These are phyloP conservation scores for Oxyruncus cristatus DNA, from an alignment of 2,113 vertebrate genomes.

Conservation along the genomic window DNA sequence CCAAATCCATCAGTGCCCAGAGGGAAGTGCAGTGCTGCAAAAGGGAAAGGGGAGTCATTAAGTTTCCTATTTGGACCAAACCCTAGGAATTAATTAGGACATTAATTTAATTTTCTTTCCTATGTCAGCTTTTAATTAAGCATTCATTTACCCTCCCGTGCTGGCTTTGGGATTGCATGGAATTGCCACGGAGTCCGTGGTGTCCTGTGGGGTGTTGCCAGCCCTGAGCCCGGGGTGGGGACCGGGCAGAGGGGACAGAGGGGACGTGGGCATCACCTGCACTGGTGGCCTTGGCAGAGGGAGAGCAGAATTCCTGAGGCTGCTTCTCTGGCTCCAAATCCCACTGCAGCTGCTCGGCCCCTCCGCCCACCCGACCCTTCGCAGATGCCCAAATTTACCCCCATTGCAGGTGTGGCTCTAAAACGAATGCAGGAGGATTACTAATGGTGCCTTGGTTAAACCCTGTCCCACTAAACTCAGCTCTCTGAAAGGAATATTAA, in stretches of 20 bases:
- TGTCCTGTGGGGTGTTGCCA: fast-evolving
- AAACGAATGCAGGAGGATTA: not conserved
- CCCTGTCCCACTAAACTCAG: not conserved
- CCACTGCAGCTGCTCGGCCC: not conserved
- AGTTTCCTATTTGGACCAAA: not conserved
- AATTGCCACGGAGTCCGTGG: not conserved
- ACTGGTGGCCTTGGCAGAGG: not conserved
- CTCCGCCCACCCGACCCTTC: not conserved
- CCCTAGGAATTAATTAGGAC: conserved; percentile 5
- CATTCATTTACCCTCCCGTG: not conserved
- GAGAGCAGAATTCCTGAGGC: not conserved
- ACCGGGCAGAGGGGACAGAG: not conserved
- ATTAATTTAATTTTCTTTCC: conserved; percentile 33
- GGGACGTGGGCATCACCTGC: not conserved
- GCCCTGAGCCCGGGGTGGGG: fast-evolving
- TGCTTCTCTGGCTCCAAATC: not conserved
- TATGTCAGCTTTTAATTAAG: conserved; percentile 45
- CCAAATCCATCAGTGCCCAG: not conserved
- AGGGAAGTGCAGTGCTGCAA: not conserved
- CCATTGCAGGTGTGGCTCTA: not conserved
- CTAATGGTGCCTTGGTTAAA: not conserved
- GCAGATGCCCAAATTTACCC: not conserved
- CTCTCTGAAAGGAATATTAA: not conserved
- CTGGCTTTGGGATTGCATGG: not conserved
- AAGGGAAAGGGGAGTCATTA: not conserved